Evolutionary conservation across 2,113 vertebrate genomes (phyloP).

Genomic region (Monopterus albus): DNA sequence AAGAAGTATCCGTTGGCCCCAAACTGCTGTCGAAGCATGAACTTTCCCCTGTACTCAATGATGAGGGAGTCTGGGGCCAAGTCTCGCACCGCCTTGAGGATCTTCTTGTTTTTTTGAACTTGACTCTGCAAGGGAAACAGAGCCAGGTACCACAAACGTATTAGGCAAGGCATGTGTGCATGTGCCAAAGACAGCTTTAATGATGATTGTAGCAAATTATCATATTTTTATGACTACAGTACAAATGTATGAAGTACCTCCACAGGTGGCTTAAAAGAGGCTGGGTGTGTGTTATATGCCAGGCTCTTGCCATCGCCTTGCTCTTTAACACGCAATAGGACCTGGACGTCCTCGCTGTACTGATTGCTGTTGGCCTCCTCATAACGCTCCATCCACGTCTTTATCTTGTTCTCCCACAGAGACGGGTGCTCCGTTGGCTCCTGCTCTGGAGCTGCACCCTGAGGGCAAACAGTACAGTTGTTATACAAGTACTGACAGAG

Average conservation of each 20-base stretch:
- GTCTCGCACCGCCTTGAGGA: constrained; percentile 96
- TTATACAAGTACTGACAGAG: neutral
- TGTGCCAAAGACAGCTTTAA: too few species aligned
- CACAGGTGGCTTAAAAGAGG: constrained; percentile 94
- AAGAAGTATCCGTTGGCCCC: constrained; percentile 99
- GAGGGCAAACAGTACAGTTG: neutral
- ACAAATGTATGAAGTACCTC: too few species aligned
- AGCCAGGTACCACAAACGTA: too few species aligned
- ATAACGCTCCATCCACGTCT: constrained; percentile 98
- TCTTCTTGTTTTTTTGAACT: constrained; percentile 98
- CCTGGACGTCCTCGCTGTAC: constrained; percentile 96
- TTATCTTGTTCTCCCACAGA: constrained; percentile 98
- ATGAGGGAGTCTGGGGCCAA: constrained; percentile 95
- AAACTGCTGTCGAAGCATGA: constrained; percentile 99
- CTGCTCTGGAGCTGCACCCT: constrained; percentile 96
- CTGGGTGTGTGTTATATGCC: constrained; percentile 87
- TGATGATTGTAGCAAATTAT: too few species aligned
- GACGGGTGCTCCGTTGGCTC: constrained; percentile 92
- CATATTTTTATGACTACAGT: too few species aligned
- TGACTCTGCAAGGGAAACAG: constrained; percentile 85
- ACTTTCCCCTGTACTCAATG: constrained; percentile 98
- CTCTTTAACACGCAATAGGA: constrained; percentile 91
- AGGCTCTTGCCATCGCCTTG: constrained; percentile 88
- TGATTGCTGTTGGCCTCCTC: constrained; percentile 98
- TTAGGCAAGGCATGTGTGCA: too few species aligned